These are phyloP conservation scores for Sylvicapra grimmia DNA, from an alignment of 2,113 vertebrate genomes.

Conservation along the genomic window DNA sequence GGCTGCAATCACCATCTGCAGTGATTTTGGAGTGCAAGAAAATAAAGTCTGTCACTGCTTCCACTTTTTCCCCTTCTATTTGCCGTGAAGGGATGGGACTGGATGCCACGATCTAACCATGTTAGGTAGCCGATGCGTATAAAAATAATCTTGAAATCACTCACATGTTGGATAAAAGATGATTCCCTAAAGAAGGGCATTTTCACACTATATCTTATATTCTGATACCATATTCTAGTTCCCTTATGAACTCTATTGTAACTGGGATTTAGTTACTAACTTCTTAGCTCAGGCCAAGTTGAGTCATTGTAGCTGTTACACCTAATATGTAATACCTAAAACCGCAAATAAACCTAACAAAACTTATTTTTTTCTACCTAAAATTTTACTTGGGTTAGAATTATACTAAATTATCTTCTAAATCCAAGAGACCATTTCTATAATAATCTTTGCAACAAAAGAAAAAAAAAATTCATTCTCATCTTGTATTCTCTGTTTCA, in stretches of 20 bases:
- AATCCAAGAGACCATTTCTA: background rate
- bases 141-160: background rate
- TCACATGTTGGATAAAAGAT: background rate
- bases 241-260: background rate
- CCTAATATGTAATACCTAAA: background rate
- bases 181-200: background rate
- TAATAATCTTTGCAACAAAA: background rate
- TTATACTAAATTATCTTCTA: background rate
- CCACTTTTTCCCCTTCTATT: background rate
- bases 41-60: background rate
- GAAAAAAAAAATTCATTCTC: background rate
- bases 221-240: background rate
- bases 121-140: background rate
- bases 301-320: background rate
- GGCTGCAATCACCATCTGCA: background rate
- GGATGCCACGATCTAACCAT: background rate
- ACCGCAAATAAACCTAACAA: background rate
- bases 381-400: background rate
- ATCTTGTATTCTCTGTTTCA: background rate
- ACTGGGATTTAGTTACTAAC: background rate
- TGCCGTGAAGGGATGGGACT: background rate
- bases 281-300: background rate
- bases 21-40: background rate
- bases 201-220: background rate
- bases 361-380: background rate